phyloP scores from a whole-genome alignment of 2,113 vertebrate genomes.

The Callopanchax toddi region DNA sequence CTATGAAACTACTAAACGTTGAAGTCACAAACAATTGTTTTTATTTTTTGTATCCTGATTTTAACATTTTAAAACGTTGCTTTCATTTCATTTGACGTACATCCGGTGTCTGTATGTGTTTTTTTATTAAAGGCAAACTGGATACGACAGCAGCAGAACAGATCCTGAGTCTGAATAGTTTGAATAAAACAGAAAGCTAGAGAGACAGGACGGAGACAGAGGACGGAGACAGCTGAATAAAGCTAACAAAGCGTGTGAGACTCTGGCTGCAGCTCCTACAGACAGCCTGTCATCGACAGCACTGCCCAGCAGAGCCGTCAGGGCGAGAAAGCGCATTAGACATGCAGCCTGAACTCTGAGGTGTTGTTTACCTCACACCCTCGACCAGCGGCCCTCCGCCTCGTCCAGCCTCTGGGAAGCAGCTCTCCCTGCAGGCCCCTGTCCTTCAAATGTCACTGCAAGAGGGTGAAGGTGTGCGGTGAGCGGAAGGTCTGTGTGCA shows the following conservation, averaged over 20 bases:
- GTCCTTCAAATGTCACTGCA: constrained; percentile 71
- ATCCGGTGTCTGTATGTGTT: constrained; percentile 14
- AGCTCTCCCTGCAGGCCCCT: constrained; percentile 52
- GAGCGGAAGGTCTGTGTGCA: constrained; percentile 3
- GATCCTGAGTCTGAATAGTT: too few species aligned
- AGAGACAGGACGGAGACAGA: constrained; percentile 12
- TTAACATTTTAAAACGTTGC: constrained; percentile 9
- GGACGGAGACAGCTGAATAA: constrained; percentile 41
- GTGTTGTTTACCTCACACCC: constrained; percentile 74
- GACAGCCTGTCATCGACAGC: constrained; percentile 65
- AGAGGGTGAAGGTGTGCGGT: constrained; percentile 15
- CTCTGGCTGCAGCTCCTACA: constrained; percentile 45
- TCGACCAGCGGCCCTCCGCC: constrained; percentile 47
- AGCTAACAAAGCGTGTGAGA: constrained; percentile 31
- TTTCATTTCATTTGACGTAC: constrained; percentile 19
- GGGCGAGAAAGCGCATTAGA: constrained; percentile 58
- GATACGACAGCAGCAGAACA: too few species aligned
- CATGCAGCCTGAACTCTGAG: constrained; percentile 70
- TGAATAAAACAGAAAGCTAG: constrained; percentile 5
- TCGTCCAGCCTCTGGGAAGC: constrained; percentile 57
- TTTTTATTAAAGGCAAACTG: constrained; percentile 7
- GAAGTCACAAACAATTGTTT: constrained; percentile 7
- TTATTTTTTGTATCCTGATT: constrained; percentile 20
- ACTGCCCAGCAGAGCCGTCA: constrained; percentile 48
- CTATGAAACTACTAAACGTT: constrained; percentile 47